Conservation (phyloP, 2,113 vertebrate species). For the Erpornis zantholeuca region DNA sequence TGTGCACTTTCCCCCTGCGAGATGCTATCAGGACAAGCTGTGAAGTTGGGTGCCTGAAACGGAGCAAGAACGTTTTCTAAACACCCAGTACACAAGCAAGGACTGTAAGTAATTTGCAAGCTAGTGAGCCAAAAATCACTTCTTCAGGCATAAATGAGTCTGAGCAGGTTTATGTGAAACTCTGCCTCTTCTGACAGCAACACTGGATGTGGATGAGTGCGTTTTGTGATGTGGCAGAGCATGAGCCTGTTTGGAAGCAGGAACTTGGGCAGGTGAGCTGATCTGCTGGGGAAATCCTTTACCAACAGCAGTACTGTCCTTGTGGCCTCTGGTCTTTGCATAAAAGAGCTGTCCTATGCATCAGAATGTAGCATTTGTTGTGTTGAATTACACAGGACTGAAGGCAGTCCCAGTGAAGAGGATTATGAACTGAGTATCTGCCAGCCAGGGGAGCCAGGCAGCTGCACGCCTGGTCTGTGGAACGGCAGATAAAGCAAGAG, state of each 20-base stretch:
- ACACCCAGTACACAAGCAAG: neutral
- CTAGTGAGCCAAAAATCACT: neutral
- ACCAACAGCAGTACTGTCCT: neutral
- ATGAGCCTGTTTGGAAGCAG: fast-evolving
- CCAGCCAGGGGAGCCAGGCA: neutral
- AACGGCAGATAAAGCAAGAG: neutral
- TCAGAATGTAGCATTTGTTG: neutral
- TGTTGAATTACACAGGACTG: neutral
- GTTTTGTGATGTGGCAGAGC: neutral
- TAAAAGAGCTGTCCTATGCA: neutral
- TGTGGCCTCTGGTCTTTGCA: neutral
- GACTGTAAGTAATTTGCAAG: neutral
- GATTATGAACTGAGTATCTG: neutral
- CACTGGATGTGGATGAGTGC: neutral
- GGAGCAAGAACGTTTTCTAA: neutral
- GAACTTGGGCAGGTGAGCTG: neutral
- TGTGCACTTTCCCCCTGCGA: neutral
- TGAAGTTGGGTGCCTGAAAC: neutral
- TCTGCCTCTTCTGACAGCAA: neutral
- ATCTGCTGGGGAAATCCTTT: neutral
- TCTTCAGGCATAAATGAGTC: neutral
- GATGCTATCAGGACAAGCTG: neutral
- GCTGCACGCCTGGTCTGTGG: neutral
- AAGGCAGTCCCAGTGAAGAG: neutral
- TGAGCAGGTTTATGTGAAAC: neutral